A percentile compares a stretch with the other conserved stretches of the same genome.
Evolutionary conservation across 2,888 invertebrate species (phyloP).

Genomic region (Chaetogeoica ovagalla): DNA sequence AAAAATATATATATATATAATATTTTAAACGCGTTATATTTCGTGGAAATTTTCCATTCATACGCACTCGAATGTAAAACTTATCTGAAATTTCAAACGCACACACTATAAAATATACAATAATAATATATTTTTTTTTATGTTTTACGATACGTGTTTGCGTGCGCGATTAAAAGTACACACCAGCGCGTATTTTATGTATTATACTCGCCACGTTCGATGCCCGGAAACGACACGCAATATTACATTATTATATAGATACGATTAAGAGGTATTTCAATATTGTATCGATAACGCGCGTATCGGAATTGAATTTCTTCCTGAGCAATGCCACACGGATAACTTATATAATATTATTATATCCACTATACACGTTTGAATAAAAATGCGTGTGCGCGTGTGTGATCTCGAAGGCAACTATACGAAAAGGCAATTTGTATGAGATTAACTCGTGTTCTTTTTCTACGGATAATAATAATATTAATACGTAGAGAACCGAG

Average conservation of each 20-base stretch:
- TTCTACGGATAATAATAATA: neutral
- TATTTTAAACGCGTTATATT: neutral
- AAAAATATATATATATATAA: too few species aligned
- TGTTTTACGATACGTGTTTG: neutral
- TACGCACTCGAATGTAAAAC: neutral
- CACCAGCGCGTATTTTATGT: neutral
- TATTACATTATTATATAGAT: too few species aligned
- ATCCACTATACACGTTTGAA: too few species aligned
- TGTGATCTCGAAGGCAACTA: neutral
- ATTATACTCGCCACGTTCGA: neutral
- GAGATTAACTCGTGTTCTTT: neutral
- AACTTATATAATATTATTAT: neutral
- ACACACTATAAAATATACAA: neutral
- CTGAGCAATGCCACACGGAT: neutral
- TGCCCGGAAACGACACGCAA: conserved; percentile 10
- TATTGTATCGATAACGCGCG: conserved; percentile 2
- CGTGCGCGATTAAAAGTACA: neutral
- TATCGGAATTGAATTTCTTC: conserved; percentile 16
- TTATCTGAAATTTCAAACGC: conserved; percentile 10
- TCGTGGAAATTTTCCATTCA: neutral
- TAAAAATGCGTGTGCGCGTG: too few species aligned
- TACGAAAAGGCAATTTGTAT: neutral
- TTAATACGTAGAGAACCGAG: too few species aligned
- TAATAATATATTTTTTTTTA: neutral
- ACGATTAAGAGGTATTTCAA: neutral